phyloP scores from a whole-genome alignment of 2,797 vertebrate species.

The Chaenodraco wilsoni region DNA sequence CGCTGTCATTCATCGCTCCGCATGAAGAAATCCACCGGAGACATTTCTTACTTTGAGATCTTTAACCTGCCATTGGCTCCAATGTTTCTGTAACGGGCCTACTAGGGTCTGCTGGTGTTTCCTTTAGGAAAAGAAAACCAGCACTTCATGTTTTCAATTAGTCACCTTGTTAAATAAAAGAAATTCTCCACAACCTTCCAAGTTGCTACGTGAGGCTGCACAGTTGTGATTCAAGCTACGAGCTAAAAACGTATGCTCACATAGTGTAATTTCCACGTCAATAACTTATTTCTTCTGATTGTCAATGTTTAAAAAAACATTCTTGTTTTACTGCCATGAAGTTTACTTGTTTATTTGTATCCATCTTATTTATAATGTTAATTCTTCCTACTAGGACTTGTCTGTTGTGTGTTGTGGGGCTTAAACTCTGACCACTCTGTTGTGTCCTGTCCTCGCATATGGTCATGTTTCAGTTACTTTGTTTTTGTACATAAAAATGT shows the following conservation, averaged over 20 bases:
- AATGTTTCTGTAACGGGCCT: conserved; percentile 49
- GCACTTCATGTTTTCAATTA: conserved; percentile 53
- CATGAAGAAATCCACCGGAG: conserved; percentile 23
- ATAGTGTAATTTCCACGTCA: neutral
- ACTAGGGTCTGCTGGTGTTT: conserved; percentile 39
- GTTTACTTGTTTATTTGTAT: too few species aligned
- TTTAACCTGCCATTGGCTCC: conserved; percentile 16
- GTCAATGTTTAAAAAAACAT: too few species aligned
- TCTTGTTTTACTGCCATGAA: too few species aligned
- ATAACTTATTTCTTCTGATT: neutral
- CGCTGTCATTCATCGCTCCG: conserved; percentile 10
- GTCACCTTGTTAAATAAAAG: conserved; percentile 28
- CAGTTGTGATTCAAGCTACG: neutral
- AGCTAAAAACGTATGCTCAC: neutral
- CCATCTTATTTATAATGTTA: neutral
- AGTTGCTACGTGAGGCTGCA: neutral
- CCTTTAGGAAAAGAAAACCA: conserved; percentile 36
- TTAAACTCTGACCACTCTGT: neutral
- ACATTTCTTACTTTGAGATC: conserved; percentile 9
- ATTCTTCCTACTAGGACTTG: neutral
- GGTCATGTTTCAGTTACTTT: neutral
- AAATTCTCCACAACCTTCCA: neutral
- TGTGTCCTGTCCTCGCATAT: neutral
- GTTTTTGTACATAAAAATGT: too few species aligned
- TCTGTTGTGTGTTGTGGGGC: neutral